A percentile compares a stretch with the other conserved stretches of the same genome.
These are phyloP conservation scores for Oscheius sp. DNA, from an alignment of 1,140 invertebrate species.

Conservation along the genomic window DNA sequence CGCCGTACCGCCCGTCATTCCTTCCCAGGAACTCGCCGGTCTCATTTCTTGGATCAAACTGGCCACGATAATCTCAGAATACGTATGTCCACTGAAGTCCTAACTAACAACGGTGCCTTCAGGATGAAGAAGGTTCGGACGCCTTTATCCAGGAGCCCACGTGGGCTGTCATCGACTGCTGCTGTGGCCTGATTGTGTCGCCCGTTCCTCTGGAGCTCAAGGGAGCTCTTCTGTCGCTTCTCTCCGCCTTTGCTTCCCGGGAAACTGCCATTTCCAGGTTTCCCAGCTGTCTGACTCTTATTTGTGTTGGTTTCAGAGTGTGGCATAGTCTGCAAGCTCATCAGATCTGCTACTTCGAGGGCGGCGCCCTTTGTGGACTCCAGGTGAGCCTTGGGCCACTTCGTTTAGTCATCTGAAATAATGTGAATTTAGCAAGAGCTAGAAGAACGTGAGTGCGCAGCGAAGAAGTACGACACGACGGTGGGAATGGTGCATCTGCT, in stretches of 20 bases:
- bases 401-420: no score
- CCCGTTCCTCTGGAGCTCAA: conserved; percentile 18
- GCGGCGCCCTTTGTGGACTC: not conserved
- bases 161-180: conserved; percentile 11
- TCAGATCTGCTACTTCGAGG: conserved; percentile 5
- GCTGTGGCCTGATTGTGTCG: not conserved
- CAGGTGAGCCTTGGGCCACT: not conserved
- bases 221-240: conserved; percentile 5
- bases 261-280: not conserved
- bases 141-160: not conserved
- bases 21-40: conserved; percentile 6
- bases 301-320: not conserved
- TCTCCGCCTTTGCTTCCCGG: conserved; percentile 5
- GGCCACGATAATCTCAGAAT: conserved; percentile 7
- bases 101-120: no score
- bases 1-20: conserved; percentile 1
- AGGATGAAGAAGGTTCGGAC: not conserved
- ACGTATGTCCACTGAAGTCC: not conserved
- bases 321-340: not conserved
- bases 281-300: not conserved
- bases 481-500: conserved; percentile 17
- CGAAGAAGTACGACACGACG: conserved; percentile 3
- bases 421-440: no score
- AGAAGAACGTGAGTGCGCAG: conserved; percentile 23
- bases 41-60: conserved; percentile 21